Base-by-base conservation (phyloP, 1,140 invertebrate genomes). In the Tetramorium alpestre region DNA sequence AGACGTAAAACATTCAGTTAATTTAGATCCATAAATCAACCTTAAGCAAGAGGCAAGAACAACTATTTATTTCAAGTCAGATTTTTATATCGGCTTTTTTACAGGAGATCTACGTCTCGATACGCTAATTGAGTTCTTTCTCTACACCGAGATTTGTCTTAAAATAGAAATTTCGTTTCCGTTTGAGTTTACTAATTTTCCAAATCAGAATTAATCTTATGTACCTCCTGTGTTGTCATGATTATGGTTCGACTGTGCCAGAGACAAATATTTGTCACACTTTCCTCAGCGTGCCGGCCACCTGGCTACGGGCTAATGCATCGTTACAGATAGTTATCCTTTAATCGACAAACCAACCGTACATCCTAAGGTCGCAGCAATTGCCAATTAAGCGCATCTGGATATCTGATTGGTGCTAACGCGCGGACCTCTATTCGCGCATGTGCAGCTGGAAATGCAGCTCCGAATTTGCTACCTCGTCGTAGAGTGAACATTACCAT, bases 401-500 rank as follows among this genome's bases (percentile, higher is more conserved):
- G 78, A 88, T 91, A 91, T 60, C 44, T 88, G 87, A 89, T 89
- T 85, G 49, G 28, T 25, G 51, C 8, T 56, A 56, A 80, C 60
- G 25, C 60, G 25, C 10, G 4, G 44, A 60, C 25, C 58, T 28
- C 16, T 1, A 47, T 18, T 69, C 69, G 80, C 67, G 58, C 73
- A 67, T 64, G 47, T 72, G 54, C 67, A 70, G n/a, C 47, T 65
- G 54, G 70, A 87, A 56, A 51, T 72, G 73, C 78, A 84, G 44
- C 70, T 72, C 38, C 56, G 60, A 76, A 85, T 87, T 87, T 76
- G 54, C 78, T 54, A 70, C 0, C 77, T 51, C 47, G 47, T 28
- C 47, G 47, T 56, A 47, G 77, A 65, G 16, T 44, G 47, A 49
- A 47, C 44, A 90, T 90, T 87, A 86, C 58, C 81, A 56, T 86